These are phyloP conservation scores for Auanema freiburgensis DNA, from an alignment of 2,888 invertebrate genomes.

Conservation along the genomic window DNA sequence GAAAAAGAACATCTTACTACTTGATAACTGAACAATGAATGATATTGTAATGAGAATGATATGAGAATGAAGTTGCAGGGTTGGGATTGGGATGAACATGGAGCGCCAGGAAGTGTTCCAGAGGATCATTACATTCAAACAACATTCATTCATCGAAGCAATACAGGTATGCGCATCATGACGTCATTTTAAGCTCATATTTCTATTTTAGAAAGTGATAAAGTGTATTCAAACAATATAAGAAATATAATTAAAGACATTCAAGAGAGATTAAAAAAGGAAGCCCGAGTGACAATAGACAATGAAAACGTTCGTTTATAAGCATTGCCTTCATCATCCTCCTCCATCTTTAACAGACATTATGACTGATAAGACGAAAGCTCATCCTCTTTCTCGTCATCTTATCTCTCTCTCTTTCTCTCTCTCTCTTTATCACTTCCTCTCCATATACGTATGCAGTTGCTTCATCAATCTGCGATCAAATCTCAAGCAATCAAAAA, in stretches of 20 bases:
- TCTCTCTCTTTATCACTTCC: too few species aligned
- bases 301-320: slow-evolving; percentile 51
- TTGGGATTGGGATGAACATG: slow-evolving; percentile 43
- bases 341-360: too few species aligned
- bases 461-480: too few species aligned
- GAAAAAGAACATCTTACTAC: too few species aligned
- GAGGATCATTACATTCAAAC: slow-evolving; percentile 54
- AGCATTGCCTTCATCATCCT: neutral
- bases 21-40: too few species aligned
- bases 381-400: too few species aligned
- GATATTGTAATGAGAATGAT: neutral
- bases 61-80: slow-evolving; percentile 22
- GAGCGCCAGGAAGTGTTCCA: slow-evolving; percentile 43
- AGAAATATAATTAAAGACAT: slow-evolving; percentile 27
- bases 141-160: slow-evolving; percentile 45
- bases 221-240: slow-evolving; percentile 25
- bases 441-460: too few species aligned
- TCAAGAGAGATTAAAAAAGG: slow-evolving; percentile 33
- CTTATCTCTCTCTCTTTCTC: too few species aligned
- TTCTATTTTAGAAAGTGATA: slow-evolving; percentile 33
- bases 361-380: too few species aligned
- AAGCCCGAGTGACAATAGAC: slow-evolving; percentile 51
- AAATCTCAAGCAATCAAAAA: too few species aligned
- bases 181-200: neutral
- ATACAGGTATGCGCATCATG: slow-evolving; percentile 32